Evolutionary conservation across 2,888 invertebrate genomes (phyloP), one percentile per base, ranked within the genome.

Genomic region (Leucoptera coffeella): DNA sequence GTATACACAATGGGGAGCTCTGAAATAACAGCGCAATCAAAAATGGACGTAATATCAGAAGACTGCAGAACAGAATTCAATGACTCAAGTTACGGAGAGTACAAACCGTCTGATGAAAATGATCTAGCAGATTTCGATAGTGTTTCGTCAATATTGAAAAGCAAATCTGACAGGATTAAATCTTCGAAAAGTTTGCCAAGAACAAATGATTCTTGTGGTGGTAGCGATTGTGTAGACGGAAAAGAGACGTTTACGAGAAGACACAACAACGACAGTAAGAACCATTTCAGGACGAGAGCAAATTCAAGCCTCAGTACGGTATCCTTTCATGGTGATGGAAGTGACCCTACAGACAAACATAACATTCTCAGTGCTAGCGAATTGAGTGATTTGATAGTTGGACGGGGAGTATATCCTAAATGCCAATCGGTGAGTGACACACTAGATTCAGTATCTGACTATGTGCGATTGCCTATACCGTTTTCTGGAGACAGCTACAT

Each of bases 371-470:
- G 87, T 15, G 89, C 89, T 4, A 86, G 86, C 45, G 89, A 89
- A 50, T 59, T 89, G 14, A 86, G 86, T 12, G 87, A 89, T 42
- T 54, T 89, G 31, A 89, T 89, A 29, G 89, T 89, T 2, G 88
- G 87, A 1, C 69, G 85, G 30, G 80, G 81, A 12, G 78, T 82
- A 11, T 89, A 88, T 58, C 89, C 71, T 19, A 67, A 67, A 42
- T 57, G 51, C 34, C 85, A 86, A 43, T 85, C 87, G 2, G 85
- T 90, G 21, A 88, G 89, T 41, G 81, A 82, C 37, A 89, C 87
- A 1, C 73, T 91, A 42, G 89, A 91, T 49, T 90, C 91, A 1
- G 88, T 90, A 42, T 89, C 88, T 14, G 91, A 92, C 51, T 92
- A 92, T 47, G 91, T 91, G 2, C 85, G 89, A 32, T 62, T 89